Conservation (phyloP, 2,797 vertebrate genomes). For the Oreochromis grahami region DNA sequence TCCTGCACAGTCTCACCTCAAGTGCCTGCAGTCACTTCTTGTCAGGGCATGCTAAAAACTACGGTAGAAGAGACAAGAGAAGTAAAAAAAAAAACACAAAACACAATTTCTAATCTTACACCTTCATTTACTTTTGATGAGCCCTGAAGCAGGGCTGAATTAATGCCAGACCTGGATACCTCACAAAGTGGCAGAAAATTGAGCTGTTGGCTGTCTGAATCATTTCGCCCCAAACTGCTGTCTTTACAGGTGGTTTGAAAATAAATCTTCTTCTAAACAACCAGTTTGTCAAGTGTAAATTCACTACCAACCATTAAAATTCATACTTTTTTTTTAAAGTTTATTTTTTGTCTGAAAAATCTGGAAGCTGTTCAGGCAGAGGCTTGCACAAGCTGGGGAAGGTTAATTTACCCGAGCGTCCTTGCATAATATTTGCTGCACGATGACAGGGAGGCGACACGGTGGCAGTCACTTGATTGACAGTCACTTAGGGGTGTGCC, state of each 20-base stretch:
- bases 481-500: slow-evolving; percentile 73
- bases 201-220: slow-evolving; percentile 37
- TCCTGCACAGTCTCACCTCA: slow-evolving; percentile 62
- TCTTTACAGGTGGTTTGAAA: slow-evolving; percentile 49
- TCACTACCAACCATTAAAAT: background rate
- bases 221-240: slow-evolving; percentile 20
- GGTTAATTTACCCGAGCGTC: slow-evolving; percentile 38
- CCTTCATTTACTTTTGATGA: slow-evolving; percentile 72
- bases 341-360: background rate
- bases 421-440: slow-evolving; percentile 57
- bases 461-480: slow-evolving; percentile 65
- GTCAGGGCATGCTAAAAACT: slow-evolving; percentile 56
- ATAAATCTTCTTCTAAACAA: slow-evolving; percentile 18
- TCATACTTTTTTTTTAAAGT: background rate
- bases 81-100: background rate
- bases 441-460: slow-evolving; percentile 61
- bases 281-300: slow-evolving; percentile 1
- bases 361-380: background rate
- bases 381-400: slow-evolving; percentile 6
- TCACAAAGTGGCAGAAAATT: slow-evolving; percentile 42
- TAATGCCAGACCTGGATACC: slow-evolving; percentile 59
- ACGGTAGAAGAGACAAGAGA: background rate
- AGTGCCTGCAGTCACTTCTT: slow-evolving; percentile 60
- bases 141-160: slow-evolving; percentile 54
- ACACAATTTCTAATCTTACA: slow-evolving; percentile 64